These are phyloP conservation scores for Phocoena sinus DNA, from an alignment of 2,113 vertebrate genomes.

Conservation along the genomic window DNA sequence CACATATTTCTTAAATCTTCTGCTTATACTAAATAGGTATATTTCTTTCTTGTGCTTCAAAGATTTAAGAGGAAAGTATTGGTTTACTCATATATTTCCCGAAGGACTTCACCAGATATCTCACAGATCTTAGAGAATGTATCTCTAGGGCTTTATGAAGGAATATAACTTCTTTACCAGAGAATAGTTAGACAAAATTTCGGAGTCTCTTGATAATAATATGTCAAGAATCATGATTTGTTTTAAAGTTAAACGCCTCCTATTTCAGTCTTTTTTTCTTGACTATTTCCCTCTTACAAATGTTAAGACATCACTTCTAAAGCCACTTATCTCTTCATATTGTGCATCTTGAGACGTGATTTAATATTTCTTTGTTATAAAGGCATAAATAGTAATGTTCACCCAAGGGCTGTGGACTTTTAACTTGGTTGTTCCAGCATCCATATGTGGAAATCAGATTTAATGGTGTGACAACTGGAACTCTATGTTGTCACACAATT, in stretches of 20 bases:
- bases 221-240: conserved; percentile 61
- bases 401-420: not conserved
- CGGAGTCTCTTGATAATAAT: conserved; percentile 57
- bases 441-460: conserved; percentile 54
- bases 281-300: conserved; percentile 57
- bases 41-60: conserved; percentile 30
- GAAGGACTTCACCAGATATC: not conserved
- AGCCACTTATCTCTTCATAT: conserved; percentile 40
- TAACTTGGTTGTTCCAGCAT: conserved; percentile 14
- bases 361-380: conserved; percentile 48
- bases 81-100: conserved; percentile 20
- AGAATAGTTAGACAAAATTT: conserved; percentile 33
- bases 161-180: conserved; percentile 49
- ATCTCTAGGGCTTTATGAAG: conserved; percentile 37
- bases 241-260: conserved; percentile 66
- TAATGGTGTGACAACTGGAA: conserved; percentile 31
- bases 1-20: conserved; percentile 51
- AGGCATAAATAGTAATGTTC: not conserved
- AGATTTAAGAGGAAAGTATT: conserved; percentile 36
- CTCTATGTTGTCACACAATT: not conserved
- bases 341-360: conserved; percentile 35
- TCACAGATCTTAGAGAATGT: conserved; percentile 23
- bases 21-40: not conserved
- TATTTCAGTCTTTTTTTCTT: conserved; percentile 60
- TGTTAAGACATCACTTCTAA: conserved; percentile 51